Percentiles rank a stretch among this genome's conserved stretches.
phyloP scores from a whole-genome alignment of 1,140 invertebrate species.

The Diorhabda sublineata region DNA sequence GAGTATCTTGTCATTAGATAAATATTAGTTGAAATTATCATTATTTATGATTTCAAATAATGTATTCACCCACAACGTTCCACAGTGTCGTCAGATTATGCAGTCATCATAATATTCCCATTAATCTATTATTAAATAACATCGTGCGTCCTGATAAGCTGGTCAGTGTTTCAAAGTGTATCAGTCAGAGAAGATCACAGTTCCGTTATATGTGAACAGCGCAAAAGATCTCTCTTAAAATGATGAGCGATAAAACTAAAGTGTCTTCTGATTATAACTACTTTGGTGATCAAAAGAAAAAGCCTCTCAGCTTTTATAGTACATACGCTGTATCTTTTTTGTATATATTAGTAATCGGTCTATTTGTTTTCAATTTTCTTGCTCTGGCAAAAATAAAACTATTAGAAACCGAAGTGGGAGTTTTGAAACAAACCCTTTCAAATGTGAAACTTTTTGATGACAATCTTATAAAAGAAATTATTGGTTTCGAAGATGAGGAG shows the following conservation, averaged over 20 bases:
- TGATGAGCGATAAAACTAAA: background rate
- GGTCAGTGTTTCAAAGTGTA: constrained; percentile 7
- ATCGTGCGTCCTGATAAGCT: background rate
- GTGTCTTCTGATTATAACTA: background rate
- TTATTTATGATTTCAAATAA: too few relatives aligned
- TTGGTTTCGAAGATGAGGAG: background rate
- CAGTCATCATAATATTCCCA: constrained; percentile 2
- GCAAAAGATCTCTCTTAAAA: background rate
- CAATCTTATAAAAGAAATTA: background rate
- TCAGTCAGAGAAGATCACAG: constrained; percentile 5
- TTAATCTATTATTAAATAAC: background rate
- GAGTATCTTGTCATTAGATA: too few relatives aligned
- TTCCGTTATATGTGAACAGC: background rate
- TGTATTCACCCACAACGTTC: background rate
- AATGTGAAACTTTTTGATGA: constrained; percentile 4
- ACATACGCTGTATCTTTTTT: constrained; percentile 4
- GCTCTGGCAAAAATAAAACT: background rate
- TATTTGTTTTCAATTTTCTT: constrained; percentile 4
- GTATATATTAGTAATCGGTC: background rate
- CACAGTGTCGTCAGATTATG: background rate
- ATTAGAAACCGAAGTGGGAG: constrained; percentile 13
- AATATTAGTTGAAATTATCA: too few relatives aligned
- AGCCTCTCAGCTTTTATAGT: background rate
- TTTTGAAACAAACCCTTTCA: constrained; percentile 6
- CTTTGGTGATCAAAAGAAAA: background rate